Evolutionary conservation across 2,888 invertebrate genomes (phyloP), one percentile per base, ranked within the genome.

Genomic region (Argyresthia albistria): DNA sequence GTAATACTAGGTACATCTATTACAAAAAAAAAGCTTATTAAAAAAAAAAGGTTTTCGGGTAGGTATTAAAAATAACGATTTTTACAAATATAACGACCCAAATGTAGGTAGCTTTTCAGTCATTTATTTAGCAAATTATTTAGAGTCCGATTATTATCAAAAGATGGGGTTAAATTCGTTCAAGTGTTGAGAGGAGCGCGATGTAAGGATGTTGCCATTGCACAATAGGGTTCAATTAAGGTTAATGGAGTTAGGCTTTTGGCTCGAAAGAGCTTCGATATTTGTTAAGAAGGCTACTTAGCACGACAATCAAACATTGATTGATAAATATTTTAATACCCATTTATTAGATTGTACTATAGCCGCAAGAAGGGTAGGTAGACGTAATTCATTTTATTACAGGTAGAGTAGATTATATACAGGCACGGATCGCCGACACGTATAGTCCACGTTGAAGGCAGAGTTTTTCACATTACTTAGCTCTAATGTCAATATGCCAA

Each of bases 221-320:
- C 52, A 59, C 59, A 76, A 80, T 73, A 65, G 67, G 60, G 67
- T 67, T 69, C 62, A 77, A 80, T 76, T 76, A 74, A 66, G 76
- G 78, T 76, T 76, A 80, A 80, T 76, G 64, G 66, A 64, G 45
- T 45, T 43, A 35, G 14, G 35, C 60, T 64, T 66, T 67, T 58
- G 43, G 59, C 68, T 69, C 73, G 73, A 67, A 66, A 60, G 60
- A 63, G 64, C 62, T 53, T 49, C 46, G 46, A 51, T 37, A 51
- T 51, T 47, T 43, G 46, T 43, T 52, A 49, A 54, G 37, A 37
- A 52, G 35, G 47, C 50, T 46, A 52, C 52, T 52, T 52, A 46
- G 39, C 11, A 15, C 8, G 45, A 49, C 50, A 50, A 42, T 50
- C 43, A 50, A 50, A 43, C 42, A 50, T 35, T 25, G 25, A 42